Evolutionary conservation across 2,888 invertebrate species (phyloP).

Genomic region (Drosophila prostipennis): DNA sequence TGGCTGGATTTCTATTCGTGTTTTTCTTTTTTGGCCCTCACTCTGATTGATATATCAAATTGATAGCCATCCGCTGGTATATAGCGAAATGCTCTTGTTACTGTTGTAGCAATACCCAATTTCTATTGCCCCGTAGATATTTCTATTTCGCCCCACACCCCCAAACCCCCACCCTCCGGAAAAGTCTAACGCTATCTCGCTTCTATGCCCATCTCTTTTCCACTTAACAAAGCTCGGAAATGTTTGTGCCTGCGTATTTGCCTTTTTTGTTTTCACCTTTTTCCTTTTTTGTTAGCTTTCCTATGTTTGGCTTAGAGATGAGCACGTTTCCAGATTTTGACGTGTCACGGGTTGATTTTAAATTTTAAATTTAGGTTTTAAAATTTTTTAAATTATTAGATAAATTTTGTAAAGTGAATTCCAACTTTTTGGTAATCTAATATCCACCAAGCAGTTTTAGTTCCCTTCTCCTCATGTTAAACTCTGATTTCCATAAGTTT

Average conservation of each 20-base stretch:
- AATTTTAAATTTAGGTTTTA: too few relatives aligned
- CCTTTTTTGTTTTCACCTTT: constrained; percentile 9
- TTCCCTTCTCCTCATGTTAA: too few relatives aligned
- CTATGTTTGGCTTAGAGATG: constrained; percentile 2
- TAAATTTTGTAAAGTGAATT: neutral
- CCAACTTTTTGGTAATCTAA: too few relatives aligned
- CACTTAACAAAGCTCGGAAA: constrained; percentile 37
- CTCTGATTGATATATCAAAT: constrained; percentile 75
- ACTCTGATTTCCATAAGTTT: too few relatives aligned
- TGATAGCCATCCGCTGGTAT: constrained; percentile 60
- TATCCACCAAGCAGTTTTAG: too few relatives aligned
- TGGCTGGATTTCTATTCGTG: neutral
- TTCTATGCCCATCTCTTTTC: constrained; percentile 29
- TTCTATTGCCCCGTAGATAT: constrained; percentile 24
- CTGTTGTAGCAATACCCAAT: constrained; percentile 35
- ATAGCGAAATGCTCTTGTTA: constrained; percentile 52
- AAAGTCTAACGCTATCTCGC: constrained; percentile 12
- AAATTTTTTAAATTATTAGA: too few relatives aligned
- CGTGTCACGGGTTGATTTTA: too few relatives aligned
- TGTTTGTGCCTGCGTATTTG: constrained; percentile 31
- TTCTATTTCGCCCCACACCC: constrained; percentile 6
- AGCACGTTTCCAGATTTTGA: neutral
- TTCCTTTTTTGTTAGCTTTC: constrained; percentile 5
- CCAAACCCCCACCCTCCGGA: neutral
- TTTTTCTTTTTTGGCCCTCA: constrained; percentile 11